These are phyloP conservation scores for Copsychus sechellarum DNA, from an alignment of 2,113 vertebrate genomes.

Conservation along the genomic window DNA sequence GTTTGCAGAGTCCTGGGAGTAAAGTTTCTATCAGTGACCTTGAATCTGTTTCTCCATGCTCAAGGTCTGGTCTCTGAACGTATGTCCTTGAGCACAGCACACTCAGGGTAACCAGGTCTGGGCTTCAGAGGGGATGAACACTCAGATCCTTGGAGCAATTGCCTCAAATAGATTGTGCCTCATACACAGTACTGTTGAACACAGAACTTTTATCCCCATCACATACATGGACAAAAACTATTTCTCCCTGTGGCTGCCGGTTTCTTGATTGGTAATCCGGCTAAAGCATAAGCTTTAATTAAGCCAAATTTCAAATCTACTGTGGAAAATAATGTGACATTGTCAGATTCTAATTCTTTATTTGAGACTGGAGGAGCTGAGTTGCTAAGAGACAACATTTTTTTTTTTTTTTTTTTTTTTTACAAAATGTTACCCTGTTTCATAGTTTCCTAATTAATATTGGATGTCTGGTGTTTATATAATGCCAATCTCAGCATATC, in stretches of 20 bases:
- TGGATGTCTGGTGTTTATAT: neutral
- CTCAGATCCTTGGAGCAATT: neutral
- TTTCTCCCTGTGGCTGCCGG: neutral
- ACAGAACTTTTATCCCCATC: neutral
- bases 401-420: neutral
- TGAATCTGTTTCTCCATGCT: neutral
- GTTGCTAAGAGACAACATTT: slow-evolving; percentile 31
- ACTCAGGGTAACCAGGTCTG: neutral
- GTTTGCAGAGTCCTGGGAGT: neutral
- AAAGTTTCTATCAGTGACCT: neutral
- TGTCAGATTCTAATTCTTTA: neutral
- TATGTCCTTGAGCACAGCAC: neutral
- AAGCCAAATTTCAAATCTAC: slow-evolving; percentile 10
- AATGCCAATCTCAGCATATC: neutral
- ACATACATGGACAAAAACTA: neutral
- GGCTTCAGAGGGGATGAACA: neutral
- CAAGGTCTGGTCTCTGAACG: neutral
- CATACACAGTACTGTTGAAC: neutral
- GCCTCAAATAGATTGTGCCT: neutral
- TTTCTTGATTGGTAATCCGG: neutral
- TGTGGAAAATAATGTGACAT: neutral
- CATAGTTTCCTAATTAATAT: neutral
- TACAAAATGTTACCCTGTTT: neutral
- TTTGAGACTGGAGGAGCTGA: neutral
- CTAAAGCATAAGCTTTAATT: neutral